Evolutionary conservation across 35 echinoderm and acorn worm genomes (phyloP), one percentile per base, ranked within the genome.

Genomic region (Apostichopus parvimensis): DNA sequence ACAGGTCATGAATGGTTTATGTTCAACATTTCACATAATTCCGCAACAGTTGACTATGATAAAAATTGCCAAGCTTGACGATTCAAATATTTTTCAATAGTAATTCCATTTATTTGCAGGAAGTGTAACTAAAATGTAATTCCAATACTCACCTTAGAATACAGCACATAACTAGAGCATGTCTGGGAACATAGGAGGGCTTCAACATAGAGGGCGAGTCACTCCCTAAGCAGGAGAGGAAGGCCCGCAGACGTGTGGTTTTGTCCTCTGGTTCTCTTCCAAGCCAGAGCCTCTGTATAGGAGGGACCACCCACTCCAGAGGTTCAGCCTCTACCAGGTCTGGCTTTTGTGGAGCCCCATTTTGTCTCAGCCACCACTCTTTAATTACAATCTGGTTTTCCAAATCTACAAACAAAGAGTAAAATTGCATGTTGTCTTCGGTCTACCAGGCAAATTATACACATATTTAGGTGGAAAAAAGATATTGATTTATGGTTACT

Each of bases 201-300:
- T 98, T 98, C 87, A 96, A 59, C 97, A 98, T 98, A 56, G 94
- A 90, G 28, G 97, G 97, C 6, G 92, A 87, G 83, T 98, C 97
- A 78, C 97, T 98, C 53, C 88, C 92, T 80, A 98, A 87, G 73
- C 97, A 98, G 17, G 97, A 98, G 53, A 98, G 80, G 92, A 98
- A 98, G 4, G 97, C 97, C 53, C 97, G 82, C 77, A 95, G 73
- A n/a, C 97, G 90, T 20, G 89, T 94, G 70, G 91, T 94, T 84
- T 96, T 98, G 83, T 98, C 97, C 61, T 98, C 94, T 6, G 94
- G 91, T 62, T 95, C 94, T 57, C 95, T 73, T 10, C 97, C 97
- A 11, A 94, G 93, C 97, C 97, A 98, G 34, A 98, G 87, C 55
- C 93, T 91, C 70, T 92, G 73, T 26, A 95, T 89, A 17, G 94